Conservation (phyloP, 2,888 invertebrate species). For the Caenorhabditis sulstoni region DNA sequence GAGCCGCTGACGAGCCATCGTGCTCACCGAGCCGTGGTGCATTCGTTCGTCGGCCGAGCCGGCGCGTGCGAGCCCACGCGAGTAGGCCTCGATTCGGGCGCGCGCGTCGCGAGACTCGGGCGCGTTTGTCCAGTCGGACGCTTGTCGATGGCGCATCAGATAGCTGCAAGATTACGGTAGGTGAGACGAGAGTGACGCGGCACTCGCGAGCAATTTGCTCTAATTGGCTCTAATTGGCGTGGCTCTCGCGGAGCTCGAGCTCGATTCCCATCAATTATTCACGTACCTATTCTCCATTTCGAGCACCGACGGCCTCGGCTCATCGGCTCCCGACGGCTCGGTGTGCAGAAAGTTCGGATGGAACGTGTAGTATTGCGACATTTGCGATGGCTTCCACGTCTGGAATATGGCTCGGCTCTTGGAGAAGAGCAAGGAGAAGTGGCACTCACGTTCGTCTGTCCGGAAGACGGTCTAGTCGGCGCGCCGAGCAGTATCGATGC, state of each 20-base stretch:
- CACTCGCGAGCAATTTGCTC: too few relatives aligned
- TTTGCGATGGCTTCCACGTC: constrained; percentile 65
- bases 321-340: constrained; percentile 65
- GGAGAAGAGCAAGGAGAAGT: background rate
- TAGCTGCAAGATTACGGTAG: constrained; percentile 57
- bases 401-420: too few relatives aligned
- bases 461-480: constrained; percentile 35
- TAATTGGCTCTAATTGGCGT: background rate
- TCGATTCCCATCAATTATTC: background rate
- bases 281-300: constrained; percentile 80
- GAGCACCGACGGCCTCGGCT: constrained; percentile 76
- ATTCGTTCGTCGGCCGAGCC: constrained; percentile 62
- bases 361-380: constrained; percentile 80
- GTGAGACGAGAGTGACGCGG: too few relatives aligned
- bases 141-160: constrained; percentile 66
- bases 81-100: constrained; percentile 64
- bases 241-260: background rate
- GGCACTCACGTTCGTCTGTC: constrained; percentile 22
- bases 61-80: constrained; percentile 57
- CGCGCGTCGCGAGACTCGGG: constrained; percentile 64
- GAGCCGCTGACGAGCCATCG: constrained; percentile 7
- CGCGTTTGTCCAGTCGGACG: constrained; percentile 61
- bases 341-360: constrained; percentile 77
- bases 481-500: constrained; percentile 46
- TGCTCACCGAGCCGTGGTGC: constrained; percentile 40